Conservation (phyloP, 2,888 invertebrate species). For the Saturnia pavonia region DNA sequence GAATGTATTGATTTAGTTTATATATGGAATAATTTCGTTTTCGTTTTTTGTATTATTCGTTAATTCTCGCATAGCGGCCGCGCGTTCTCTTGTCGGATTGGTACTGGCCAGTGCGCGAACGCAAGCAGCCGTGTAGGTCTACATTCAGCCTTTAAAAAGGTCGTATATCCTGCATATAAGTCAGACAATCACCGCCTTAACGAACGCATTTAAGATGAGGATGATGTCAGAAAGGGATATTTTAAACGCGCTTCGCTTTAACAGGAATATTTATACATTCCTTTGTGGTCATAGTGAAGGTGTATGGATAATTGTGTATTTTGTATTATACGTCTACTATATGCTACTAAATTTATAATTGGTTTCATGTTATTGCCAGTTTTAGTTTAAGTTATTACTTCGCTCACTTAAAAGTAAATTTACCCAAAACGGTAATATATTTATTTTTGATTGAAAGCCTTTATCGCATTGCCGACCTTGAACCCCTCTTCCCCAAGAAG, state of each 20-base stretch:
- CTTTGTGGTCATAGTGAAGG: not conserved
- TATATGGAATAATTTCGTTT: conserved; percentile 53
- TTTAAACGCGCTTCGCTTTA: conserved; percentile 52
- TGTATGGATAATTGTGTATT: not conserved
- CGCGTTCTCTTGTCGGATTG: conserved; percentile 60
- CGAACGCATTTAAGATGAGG: conserved; percentile 33
- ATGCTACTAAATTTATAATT: too few relatives aligned
- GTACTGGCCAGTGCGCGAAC: conserved; percentile 37
- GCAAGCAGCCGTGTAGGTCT: conserved; percentile 35
- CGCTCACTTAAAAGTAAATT: too few relatives aligned
- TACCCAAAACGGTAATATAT: too few relatives aligned
- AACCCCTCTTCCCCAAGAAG: too few relatives aligned
- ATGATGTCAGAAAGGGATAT: conserved; percentile 65
- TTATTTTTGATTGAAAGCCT: too few relatives aligned
- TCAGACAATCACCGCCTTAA: conserved; percentile 26
- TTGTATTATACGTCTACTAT: not conserved
- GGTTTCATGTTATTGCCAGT: too few relatives aligned
- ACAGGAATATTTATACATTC: conserved; percentile 42
- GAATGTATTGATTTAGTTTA: conserved; percentile 42
- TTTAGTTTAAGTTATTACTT: too few relatives aligned
- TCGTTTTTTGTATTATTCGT: conserved; percentile 65
- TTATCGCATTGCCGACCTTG: too few relatives aligned
- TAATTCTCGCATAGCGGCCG: conserved; percentile 73
- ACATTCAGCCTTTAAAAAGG: conserved; percentile 43
- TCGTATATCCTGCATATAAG: conserved; percentile 38